Percentiles rank a stretch among this genome's conserved stretches.
phyloP scores from a whole-genome alignment of 2,113 vertebrate species.

The Peucedramus taeniatus region DNA sequence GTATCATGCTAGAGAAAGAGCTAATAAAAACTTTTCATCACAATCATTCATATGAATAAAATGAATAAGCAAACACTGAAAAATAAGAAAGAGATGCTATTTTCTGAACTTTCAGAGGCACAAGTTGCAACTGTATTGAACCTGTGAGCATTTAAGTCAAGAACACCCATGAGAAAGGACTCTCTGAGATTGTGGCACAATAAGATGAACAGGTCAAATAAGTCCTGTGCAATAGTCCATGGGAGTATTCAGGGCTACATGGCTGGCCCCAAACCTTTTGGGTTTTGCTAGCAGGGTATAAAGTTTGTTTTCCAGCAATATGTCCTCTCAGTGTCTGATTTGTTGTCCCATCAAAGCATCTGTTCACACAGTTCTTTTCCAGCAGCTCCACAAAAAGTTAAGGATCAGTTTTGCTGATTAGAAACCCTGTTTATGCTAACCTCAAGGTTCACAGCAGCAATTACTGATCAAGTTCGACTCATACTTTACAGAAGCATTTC shows the following conservation, averaged over 20 bases:
- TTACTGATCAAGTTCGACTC: background rate
- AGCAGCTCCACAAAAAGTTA: background rate
- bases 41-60: background rate
- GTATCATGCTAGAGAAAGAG: background rate
- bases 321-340: background rate
- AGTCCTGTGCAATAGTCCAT: background rate
- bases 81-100: background rate
- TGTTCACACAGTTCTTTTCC: background rate
- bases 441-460: background rate
- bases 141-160: background rate
- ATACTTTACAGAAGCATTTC: background rate
- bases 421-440: background rate
- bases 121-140: background rate
- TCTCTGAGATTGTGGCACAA: background rate
- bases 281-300: background rate
- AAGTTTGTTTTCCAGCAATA: background rate
- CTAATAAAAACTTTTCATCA: background rate
- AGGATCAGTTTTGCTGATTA: background rate
- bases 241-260: background rate
- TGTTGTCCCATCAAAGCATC: background rate
- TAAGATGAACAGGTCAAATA: background rate
- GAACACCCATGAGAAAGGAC: background rate
- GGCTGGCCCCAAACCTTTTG: background rate
- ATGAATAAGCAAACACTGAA: background rate
- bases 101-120: background rate